A percentile compares a stretch with the other conserved stretches of the same genome.
Evolutionary conservation across 2,888 invertebrate genomes (phyloP).

Genomic region (Acrobasis consociella): DNA sequence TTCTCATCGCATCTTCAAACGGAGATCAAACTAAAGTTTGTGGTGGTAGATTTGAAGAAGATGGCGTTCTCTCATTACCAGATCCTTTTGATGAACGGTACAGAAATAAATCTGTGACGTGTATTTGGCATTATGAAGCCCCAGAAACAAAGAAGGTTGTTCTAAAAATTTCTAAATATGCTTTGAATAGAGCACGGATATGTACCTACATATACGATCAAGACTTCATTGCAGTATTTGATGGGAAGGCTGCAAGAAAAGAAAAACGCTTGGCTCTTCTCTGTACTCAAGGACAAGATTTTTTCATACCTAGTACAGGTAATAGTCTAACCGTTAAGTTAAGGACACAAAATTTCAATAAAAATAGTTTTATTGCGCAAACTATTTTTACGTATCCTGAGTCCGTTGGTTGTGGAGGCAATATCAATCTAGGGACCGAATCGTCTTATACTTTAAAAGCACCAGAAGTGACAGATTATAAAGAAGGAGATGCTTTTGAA

Average conservation of each 20-base stretch:
- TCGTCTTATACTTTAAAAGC: neutral
- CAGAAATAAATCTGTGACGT: neutral
- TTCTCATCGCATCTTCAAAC: neutral
- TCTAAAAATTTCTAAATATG: neutral
- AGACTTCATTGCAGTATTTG: neutral
- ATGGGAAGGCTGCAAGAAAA: neutral
- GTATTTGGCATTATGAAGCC: neutral
- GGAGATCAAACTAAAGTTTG: neutral
- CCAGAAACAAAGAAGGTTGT: neutral
- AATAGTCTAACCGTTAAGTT: neutral
- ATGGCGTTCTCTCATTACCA: neutral
- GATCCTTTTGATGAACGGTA: neutral
- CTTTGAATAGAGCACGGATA: neutral
- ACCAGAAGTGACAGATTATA: neutral
- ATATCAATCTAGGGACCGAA: neutral
- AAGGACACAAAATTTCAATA: neutral
- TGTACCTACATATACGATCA: neutral
- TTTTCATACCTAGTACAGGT: neutral
- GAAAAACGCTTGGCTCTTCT: neutral
- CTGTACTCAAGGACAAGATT: neutral
- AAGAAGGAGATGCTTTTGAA: neutral
- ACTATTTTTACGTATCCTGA: neutral
- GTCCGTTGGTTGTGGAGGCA: neutral
- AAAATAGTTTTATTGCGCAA: neutral
- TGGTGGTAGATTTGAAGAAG: neutral